Percentiles rank a stretch among this genome's conserved stretches.
Conservation (phyloP, 1,140 invertebrate genomes). For the Dinoponera quadriceps region DNA sequence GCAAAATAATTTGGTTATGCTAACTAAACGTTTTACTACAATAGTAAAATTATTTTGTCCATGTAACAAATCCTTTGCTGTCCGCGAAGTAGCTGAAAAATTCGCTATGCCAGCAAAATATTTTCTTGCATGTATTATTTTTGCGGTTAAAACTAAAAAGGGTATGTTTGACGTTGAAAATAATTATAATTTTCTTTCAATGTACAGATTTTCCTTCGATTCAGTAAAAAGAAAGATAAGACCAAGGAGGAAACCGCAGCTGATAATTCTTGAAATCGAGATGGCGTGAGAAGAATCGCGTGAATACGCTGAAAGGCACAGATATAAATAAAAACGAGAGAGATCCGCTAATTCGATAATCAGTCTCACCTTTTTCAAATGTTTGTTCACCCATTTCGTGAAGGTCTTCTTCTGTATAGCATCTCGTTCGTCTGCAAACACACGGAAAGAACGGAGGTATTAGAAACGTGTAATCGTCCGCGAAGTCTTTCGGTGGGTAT, state of each 20-base stretch:
- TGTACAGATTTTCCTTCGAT: too few species aligned
- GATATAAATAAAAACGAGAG: neutral
- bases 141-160: too few species aligned
- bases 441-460: slow-evolving; percentile 76
- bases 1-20: too few species aligned
- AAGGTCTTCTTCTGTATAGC: slow-evolving; percentile 99
- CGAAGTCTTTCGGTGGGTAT: neutral
- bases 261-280: neutral
- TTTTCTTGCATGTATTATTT: too few species aligned
- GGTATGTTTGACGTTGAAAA: too few species aligned
- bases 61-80: too few species aligned
- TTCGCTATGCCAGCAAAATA: too few species aligned
- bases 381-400: slow-evolving; percentile 99
- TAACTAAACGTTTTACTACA: too few species aligned
- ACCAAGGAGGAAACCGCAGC: slow-evolving; percentile 8
- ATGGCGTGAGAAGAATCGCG: neutral
- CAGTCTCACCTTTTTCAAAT: slow-evolving; percentile 98
- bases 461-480: slow-evolving; percentile 33
- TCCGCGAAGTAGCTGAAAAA: too few species aligned
- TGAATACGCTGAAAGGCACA: neutral
- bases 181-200: too few species aligned
- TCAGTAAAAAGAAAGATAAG: slow-evolving; percentile 12
- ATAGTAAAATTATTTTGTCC: too few species aligned
- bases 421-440: slow-evolving; percentile 98
- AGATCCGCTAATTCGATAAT: neutral